Evolutionary conservation across 2,113 vertebrate genomes (phyloP).

Genomic region (Menidia beryllina): DNA sequence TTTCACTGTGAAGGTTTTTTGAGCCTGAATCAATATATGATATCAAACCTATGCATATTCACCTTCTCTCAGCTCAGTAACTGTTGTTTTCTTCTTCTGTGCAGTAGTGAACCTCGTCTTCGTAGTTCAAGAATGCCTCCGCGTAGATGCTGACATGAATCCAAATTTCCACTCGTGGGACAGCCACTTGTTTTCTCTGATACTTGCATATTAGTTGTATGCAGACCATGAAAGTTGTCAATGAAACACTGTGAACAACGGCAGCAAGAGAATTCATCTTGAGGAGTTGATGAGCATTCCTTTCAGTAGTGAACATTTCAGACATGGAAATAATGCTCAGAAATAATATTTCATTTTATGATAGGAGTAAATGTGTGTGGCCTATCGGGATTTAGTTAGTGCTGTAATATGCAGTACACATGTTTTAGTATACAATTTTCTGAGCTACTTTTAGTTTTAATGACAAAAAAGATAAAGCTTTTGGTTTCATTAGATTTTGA

Average conservation of each 20-base stretch:
- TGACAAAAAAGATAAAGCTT: neutral
- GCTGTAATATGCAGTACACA: no score
- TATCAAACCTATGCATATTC: neutral
- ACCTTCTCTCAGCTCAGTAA: slow-evolving; percentile 31
- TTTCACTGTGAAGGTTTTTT: neutral
- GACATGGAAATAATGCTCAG: no score
- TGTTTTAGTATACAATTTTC: no score
- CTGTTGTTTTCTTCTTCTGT: slow-evolving; percentile 40
- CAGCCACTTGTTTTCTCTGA: slow-evolving; percentile 10
- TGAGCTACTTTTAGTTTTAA: neutral
- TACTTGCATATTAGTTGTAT: slow-evolving; percentile 42
- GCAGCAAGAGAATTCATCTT: neutral
- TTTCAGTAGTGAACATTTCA: neutral
- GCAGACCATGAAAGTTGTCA: slow-evolving; percentile 74
- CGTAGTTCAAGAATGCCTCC: slow-evolving; percentile 22
- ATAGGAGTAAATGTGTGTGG: no score
- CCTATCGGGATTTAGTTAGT: no score
- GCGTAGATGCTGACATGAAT: slow-evolving; percentile 69
- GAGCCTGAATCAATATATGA: neutral
- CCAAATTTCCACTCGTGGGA: slow-evolving; percentile 39
- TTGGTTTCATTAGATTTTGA: neutral
- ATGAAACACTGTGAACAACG: neutral
- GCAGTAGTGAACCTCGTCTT: slow-evolving; percentile 30
- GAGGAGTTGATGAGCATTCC: neutral
- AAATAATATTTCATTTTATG: no score